Percentiles rank a stretch among this genome's conserved stretches.
Evolutionary conservation across 2,888 invertebrate species (phyloP).

Genomic region (Plebejus argus): DNA sequence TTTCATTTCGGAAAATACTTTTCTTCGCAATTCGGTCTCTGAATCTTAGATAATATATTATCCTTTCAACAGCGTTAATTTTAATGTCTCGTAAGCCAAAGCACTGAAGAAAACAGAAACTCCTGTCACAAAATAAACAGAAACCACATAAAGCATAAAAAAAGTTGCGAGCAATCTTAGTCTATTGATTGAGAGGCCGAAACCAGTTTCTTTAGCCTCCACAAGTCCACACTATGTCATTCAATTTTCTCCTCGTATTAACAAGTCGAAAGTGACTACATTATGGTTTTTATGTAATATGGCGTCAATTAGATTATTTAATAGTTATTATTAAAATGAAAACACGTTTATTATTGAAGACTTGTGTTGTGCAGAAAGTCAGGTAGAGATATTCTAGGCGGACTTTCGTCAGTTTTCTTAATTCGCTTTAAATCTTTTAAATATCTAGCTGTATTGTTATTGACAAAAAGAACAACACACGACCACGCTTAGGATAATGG

Average conservation of each 20-base stretch:
- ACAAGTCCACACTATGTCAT: background rate
- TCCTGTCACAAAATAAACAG: too few relatives aligned
- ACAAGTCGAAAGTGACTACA: conserved; percentile 21
- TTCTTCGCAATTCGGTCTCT: too few relatives aligned
- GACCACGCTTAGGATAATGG: too few relatives aligned
- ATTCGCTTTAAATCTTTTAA: background rate
- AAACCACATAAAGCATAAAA: background rate
- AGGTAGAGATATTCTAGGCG: background rate
- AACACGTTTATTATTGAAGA: background rate
- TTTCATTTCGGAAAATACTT: too few relatives aligned
- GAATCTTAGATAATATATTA: too few relatives aligned
- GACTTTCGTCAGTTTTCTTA: background rate
- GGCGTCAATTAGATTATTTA: conserved; percentile 10
- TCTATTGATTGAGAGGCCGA: background rate
- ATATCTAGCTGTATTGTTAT: too few relatives aligned
- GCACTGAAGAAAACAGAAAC: too few relatives aligned
- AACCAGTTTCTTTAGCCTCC: conserved; percentile 13
- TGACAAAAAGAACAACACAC: too few relatives aligned
- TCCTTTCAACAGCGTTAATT: too few relatives aligned
- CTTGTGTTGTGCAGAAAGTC: background rate
- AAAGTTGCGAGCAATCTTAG: background rate
- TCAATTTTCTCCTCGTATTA: conserved; percentile 31
- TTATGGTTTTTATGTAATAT: conserved; percentile 23
- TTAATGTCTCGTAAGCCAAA: too few relatives aligned
- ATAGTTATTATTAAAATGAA: conserved; percentile 22